These are phyloP conservation scores for Galerucella pusilla DNA, from an alignment of 2,888 invertebrate species.

Conservation along the genomic window DNA sequence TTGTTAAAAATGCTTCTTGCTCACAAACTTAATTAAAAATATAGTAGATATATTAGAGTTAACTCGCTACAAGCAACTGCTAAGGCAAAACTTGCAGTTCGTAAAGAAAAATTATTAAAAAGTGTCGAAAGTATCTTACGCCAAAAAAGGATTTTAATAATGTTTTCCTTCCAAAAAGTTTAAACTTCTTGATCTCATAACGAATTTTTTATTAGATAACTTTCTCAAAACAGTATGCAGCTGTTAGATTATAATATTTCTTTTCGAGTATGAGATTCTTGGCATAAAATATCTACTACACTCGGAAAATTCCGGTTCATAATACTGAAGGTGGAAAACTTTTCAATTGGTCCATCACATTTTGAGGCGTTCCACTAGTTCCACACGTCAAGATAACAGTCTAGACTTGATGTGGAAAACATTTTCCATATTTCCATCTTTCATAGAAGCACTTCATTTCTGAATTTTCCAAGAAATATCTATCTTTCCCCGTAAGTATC, in stretches of 20 bases:
- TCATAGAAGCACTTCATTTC: too few species aligned
- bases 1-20: neutral
- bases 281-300: conserved; percentile 35
- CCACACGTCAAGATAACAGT: neutral
- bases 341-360: conserved; percentile 1
- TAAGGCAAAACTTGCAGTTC: conserved; percentile 40
- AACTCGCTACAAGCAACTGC: conserved; percentile 19
- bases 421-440: too few species aligned
- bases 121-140: conserved; percentile 42
- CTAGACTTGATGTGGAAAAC: neutral
- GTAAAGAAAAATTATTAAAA: conserved; percentile 45
- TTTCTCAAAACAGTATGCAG: conserved; percentile 46
- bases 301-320: conserved; percentile 37
- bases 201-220: conserved; percentile 49
- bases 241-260: conserved; percentile 43
- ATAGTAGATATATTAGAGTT: conserved; percentile 23
- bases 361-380: neutral
- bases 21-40: conserved; percentile 31
- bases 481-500: too few species aligned
- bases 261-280: conserved; percentile 30
- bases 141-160: conserved; percentile 45
- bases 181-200: conserved; percentile 46
- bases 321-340: conserved; percentile 26
- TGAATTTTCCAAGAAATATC: too few species aligned
- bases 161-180: conserved; percentile 42